phyloP scores from a whole-genome alignment of 92 coral and sea anemone species.

The Epizoanthus fatuus region DNA sequence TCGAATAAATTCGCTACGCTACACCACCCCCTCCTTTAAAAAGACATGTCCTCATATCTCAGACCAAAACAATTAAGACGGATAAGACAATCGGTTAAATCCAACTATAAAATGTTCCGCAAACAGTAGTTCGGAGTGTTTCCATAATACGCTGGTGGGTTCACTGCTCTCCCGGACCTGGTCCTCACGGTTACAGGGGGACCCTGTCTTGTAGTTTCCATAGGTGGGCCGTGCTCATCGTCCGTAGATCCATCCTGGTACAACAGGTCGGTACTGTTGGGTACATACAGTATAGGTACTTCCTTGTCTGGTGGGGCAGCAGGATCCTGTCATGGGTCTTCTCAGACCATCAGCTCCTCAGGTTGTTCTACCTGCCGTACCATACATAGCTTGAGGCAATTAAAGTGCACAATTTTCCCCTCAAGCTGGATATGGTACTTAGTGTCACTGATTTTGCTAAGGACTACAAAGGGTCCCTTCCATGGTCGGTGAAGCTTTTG shows the following conservation, averaged over 20 bases:
- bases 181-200: background rate
- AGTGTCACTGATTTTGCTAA: constrained; percentile 1
- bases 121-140: too few relatives aligned
- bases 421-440: constrained; percentile 16
- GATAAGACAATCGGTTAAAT: too few relatives aligned
- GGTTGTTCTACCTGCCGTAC: constrained; percentile 1
- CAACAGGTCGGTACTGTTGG: constrained; percentile 13
- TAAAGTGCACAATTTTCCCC: constrained; percentile 46
- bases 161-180: background rate
- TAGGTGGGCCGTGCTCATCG: background rate
- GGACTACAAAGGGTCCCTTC: constrained; percentile 22
- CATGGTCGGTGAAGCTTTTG: constrained; percentile 49
- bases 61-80: too few relatives aligned
- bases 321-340: background rate
- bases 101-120: too few relatives aligned
- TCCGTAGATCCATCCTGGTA: background rate
- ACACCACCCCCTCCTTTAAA: too few relatives aligned
- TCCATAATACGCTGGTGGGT: background rate
- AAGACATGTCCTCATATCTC: too few relatives aligned
- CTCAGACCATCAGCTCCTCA: background rate
- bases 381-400: constrained; percentile 24
- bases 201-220: background rate
- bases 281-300: background rate
- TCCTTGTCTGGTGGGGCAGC: background rate
- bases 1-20: too few relatives aligned